These are phyloP conservation scores for Gymnogyps californianus DNA, from an alignment of 2,113 vertebrate species.

Conservation along the genomic window DNA sequence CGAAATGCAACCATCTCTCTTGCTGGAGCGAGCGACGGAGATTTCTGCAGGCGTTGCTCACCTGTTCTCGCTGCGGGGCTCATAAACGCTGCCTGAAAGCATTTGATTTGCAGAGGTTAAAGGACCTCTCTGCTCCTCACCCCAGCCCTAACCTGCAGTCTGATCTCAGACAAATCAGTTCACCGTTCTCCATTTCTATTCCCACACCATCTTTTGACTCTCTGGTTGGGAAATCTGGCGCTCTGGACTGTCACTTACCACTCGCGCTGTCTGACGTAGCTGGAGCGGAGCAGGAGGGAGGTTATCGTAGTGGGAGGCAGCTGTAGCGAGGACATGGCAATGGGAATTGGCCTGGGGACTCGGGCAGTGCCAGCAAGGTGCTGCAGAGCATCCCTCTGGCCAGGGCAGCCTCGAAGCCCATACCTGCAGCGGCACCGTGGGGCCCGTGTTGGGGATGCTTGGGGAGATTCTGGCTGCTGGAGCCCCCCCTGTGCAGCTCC, in stretches of 20 bases:
- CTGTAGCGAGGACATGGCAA: rapidly evolving
- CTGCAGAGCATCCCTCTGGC: background rate
- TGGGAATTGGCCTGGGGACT: background rate
- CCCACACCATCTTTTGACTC: background rate
- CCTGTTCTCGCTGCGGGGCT: background rate
- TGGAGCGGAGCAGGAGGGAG: rapidly evolving
- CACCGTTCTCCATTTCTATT: background rate
- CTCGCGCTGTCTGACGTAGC: rapidly evolving
- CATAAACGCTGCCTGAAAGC: background rate
- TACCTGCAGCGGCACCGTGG: no score
- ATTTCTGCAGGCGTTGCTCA: background rate
- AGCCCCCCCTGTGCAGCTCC: background rate
- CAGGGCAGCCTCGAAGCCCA: background rate
- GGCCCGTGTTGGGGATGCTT: background rate
- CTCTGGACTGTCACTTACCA: background rate
- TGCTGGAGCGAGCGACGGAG: background rate
- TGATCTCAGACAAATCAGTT: rapidly evolving
- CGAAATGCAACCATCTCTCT: background rate
- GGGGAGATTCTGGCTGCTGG: background rate
- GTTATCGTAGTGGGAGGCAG: background rate
- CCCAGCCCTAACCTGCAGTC: background rate
- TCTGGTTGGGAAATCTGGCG: rapidly evolving
- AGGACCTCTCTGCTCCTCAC: no score
- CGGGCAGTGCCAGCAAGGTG: background rate
- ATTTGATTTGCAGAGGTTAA: rapidly evolving